Percentiles rank a stretch among this genome's conserved stretches.
Evolutionary conservation across 2,113 vertebrate genomes (phyloP).

Genomic region (Dascyllus trimaculatus): DNA sequence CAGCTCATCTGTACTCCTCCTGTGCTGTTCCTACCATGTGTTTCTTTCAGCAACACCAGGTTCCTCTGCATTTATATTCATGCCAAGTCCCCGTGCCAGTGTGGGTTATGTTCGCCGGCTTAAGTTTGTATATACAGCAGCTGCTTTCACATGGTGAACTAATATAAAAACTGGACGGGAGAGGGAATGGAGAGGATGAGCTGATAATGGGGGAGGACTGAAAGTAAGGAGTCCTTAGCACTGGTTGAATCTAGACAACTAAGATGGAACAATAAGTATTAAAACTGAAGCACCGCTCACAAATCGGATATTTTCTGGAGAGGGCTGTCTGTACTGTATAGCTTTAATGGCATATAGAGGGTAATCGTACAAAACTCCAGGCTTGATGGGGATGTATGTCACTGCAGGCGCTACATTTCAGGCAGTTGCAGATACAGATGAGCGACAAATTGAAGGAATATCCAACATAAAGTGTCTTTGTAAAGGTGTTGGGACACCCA

Average conservation of each 20-base stretch:
- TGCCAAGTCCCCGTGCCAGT: slow-evolving; percentile 24
- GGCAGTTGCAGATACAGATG: too few relatives aligned
- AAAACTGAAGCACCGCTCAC: neutral
- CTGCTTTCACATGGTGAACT: slow-evolving; percentile 30
- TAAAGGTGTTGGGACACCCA: too few relatives aligned
- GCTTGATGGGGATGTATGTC: too few relatives aligned
- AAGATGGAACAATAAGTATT: slow-evolving; percentile 1
- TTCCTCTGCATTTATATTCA: slow-evolving; percentile 43
- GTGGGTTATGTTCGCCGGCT: slow-evolving; percentile 45
- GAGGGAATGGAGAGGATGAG: neutral
- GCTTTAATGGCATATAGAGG: neutral
- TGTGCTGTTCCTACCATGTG: slow-evolving; percentile 8
- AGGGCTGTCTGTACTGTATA: neutral
- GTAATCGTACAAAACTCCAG: too few relatives aligned
- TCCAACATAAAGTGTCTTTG: too few relatives aligned
- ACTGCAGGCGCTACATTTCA: too few relatives aligned
- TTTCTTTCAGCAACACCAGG: slow-evolving; percentile 20
- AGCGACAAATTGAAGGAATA: too few relatives aligned
- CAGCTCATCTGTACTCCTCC: neutral
- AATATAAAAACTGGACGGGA: neutral
- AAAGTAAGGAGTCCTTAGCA: neutral
- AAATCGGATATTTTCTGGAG: neutral
- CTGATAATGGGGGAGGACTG: neutral
- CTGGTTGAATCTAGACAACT: neutral
- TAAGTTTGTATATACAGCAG: slow-evolving; percentile 30